Conservation (phyloP, 1,140 invertebrate species). For the Drosophila mauritiana region DNA sequence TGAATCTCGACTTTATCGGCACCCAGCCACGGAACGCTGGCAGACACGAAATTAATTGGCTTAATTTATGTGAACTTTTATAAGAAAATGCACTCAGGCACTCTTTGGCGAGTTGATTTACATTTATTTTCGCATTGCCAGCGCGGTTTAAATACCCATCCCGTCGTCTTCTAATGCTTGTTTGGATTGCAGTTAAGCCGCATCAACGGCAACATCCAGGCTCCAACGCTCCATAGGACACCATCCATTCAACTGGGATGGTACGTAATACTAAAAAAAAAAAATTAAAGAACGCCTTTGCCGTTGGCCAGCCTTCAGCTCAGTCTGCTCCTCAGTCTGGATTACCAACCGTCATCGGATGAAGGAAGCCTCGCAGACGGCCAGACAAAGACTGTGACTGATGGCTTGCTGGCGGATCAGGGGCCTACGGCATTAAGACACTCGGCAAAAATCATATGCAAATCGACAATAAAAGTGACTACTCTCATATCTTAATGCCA, state of each 20-base stretch:
- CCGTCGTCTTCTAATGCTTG: constrained; percentile 33
- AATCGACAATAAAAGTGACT: neutral
- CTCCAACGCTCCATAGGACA: neutral
- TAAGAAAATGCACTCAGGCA: constrained; percentile 52
- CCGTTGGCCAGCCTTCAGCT: constrained; percentile 20
- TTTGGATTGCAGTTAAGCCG: constrained; percentile 28
- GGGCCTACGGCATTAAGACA: constrained; percentile 9
- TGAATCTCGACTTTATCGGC: constrained; percentile 75
- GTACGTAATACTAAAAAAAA: neutral
- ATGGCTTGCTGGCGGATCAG: constrained; percentile 54
- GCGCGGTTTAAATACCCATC: constrained; percentile 48
- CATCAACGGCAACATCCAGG: constrained; percentile 14
- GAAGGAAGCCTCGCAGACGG: constrained; percentile 38
- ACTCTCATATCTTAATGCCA: too few relatives aligned
- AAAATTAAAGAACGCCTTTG: constrained; percentile 23
- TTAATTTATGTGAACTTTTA: constrained; percentile 68
- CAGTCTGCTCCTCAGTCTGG: constrained; percentile 33
- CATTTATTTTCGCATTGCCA: constrained; percentile 44
- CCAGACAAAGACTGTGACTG: constrained; percentile 63
- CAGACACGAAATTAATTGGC: constrained; percentile 72
- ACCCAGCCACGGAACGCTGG: constrained; percentile 58
- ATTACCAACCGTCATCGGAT: constrained; percentile 57
- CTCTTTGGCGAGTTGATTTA: constrained; percentile 43
- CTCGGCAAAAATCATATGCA: constrained; percentile 3
- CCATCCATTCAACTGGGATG: constrained; percentile 16